Conservation (phyloP, 2,797 vertebrate species). For the Acomys russatus region DNA sequence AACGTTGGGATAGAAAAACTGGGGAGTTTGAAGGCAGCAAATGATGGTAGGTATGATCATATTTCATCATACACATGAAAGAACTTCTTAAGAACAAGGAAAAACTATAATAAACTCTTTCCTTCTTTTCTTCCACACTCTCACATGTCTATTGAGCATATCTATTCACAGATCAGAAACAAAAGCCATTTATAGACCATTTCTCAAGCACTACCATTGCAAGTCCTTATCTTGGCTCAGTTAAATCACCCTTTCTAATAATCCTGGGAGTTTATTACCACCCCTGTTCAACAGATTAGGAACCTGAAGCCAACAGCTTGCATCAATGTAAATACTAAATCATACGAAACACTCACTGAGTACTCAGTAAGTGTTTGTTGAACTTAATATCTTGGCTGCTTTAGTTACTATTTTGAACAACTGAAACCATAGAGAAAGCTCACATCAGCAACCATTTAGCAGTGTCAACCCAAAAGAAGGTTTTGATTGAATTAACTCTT, state of each 20-base stretch:
- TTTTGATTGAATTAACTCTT: background rate
- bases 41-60: background rate
- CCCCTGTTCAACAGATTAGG: background rate
- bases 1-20: background rate
- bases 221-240: too few relatives aligned
- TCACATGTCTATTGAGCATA: background rate
- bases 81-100: background rate
- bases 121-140: background rate
- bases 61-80: background rate
- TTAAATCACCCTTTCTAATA: background rate
- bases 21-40: background rate
- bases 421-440: background rate
- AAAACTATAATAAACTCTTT: background rate
- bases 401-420: conserved; percentile 27
- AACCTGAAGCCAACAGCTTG: too few relatives aligned
- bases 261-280: background rate
- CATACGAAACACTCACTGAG: background rate
- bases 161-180: background rate
- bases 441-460: background rate
- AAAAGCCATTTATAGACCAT: background rate
- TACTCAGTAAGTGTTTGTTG: background rate
- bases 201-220: too few relatives aligned
- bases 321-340: background rate
- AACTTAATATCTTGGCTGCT: background rate
- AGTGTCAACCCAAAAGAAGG: background rate